Conservation (phyloP, 2,888 invertebrate genomes). For the Xylota segnis region DNA sequence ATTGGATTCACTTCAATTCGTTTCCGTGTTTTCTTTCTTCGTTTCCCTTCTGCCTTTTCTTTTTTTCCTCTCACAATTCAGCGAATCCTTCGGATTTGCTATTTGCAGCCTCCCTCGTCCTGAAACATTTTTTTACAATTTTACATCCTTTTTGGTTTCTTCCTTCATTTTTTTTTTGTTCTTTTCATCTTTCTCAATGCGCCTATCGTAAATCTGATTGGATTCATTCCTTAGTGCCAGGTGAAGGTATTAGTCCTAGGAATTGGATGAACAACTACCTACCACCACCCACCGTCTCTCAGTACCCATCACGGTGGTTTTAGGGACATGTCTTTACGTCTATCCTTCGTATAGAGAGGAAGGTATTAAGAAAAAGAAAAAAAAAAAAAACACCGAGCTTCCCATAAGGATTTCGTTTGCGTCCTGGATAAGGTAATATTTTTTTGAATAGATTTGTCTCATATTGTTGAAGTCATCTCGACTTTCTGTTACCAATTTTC, state of each 20-base stretch:
- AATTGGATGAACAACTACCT: conserved; percentile 36
- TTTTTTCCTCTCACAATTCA: conserved; percentile 15
- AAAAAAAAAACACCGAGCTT: conserved; percentile 20
- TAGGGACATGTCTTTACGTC: conserved; percentile 28
- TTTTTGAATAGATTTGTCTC: conserved; percentile 67
- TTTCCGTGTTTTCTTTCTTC: conserved; percentile 16
- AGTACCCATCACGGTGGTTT: conserved; percentile 41
- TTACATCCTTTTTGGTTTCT: conserved; percentile 13
- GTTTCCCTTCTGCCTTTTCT: not conserved
- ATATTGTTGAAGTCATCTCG: conserved; percentile 48
- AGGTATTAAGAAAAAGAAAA: conserved; percentile 9
- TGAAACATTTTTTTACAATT: conserved; percentile 45
- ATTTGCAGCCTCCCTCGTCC: conserved; percentile 27
- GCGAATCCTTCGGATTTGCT: conserved; percentile 54
- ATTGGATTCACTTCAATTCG: conserved; percentile 55
- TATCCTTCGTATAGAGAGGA: not conserved
- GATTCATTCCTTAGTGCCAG: conserved; percentile 71
- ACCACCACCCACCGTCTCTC: no score
- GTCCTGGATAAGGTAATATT: conserved; percentile 53
- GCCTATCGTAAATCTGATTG: conserved; percentile 68
- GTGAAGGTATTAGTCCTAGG: conserved; percentile 61
- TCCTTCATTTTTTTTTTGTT: conserved; percentile 19
- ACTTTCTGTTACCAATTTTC: conserved; percentile 36
- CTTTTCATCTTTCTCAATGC: conserved; percentile 35
- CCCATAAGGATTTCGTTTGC: conserved; percentile 37